Evolutionary conservation across 2,797 vertebrate species (phyloP).

Genomic region (Sphenopsis melanotis): DNA sequence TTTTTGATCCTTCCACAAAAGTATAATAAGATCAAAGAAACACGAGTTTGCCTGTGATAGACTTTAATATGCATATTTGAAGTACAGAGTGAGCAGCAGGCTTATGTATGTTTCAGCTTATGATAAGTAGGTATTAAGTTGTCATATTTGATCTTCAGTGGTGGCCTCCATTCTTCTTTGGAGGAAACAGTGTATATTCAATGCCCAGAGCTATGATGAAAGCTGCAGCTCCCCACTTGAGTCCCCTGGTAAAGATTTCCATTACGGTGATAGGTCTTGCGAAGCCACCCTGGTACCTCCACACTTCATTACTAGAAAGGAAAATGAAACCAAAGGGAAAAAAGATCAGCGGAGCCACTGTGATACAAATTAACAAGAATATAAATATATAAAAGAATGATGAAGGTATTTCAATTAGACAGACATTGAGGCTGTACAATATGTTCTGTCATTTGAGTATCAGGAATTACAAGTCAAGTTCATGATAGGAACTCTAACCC

Average conservation of each 20-base stretch:
- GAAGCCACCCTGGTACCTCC: constrained; percentile 86
- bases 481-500: not conserved
- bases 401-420: not conserved
- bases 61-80: constrained; percentile 45
- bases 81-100: constrained; percentile 6
- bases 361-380: not conserved
- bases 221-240: constrained; percentile 90
- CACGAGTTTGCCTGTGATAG: not conserved
- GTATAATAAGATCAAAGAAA: not conserved
- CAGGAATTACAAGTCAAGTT: not conserved
- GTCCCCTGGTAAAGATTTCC: constrained; percentile 82
- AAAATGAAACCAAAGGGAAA: constrained; percentile 1
- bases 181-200: constrained; percentile 85
- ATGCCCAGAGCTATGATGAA: constrained; percentile 88
- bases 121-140: not conserved
- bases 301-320: constrained; percentile 89
- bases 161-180: constrained; percentile 81
- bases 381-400: not conserved
- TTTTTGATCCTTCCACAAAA: not conserved
- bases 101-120: not conserved
- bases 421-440: not conserved
- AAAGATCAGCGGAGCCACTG: not conserved
- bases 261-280: constrained; percentile 76
- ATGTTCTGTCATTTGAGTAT: not conserved
- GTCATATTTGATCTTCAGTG: constrained; percentile 65